Conservation (phyloP, 2,888 invertebrate genomes). For the Caenorhabditis sp. region DNA sequence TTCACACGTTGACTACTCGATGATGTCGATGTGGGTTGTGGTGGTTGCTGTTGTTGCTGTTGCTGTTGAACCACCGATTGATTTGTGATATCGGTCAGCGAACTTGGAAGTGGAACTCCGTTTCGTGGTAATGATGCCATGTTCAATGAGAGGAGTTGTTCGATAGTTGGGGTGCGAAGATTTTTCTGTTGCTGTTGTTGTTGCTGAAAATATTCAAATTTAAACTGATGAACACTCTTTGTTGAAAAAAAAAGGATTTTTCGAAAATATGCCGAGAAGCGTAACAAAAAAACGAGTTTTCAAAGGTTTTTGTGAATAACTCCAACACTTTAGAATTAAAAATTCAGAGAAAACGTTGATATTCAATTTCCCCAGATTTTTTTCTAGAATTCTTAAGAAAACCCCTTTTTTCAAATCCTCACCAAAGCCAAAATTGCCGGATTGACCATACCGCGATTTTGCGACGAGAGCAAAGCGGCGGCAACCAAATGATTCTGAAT, state of each 20-base stretch:
- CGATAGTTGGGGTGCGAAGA: neutral
- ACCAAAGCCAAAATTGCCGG: conserved; percentile 22
- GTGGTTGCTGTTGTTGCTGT: too few relatives aligned
- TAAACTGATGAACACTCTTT: too few relatives aligned
- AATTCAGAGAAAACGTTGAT: too few relatives aligned
- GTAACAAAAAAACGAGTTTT: too few relatives aligned
- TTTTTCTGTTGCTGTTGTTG: neutral
- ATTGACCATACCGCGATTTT: neutral
- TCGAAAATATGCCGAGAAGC: too few relatives aligned
- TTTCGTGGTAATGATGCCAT: conserved; percentile 17
- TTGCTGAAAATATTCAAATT: too few relatives aligned
- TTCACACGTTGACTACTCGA: conserved; percentile 16
- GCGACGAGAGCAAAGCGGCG: neutral
- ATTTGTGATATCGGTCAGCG: neutral
- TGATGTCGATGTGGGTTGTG: neutral
- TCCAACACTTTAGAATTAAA: too few relatives aligned
- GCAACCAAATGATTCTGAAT: neutral
- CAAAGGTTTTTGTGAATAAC: too few relatives aligned
- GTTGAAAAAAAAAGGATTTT: too few relatives aligned
- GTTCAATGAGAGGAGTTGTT: conserved; percentile 11
- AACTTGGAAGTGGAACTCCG: neutral
- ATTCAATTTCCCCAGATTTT: too few relatives aligned
- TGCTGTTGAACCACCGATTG: too few relatives aligned
- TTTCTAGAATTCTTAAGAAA: neutral
- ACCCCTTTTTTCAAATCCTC: conserved; percentile 5